Conservation (phyloP, 1,140 invertebrate genomes). For the Antheraea pernyi region DNA sequence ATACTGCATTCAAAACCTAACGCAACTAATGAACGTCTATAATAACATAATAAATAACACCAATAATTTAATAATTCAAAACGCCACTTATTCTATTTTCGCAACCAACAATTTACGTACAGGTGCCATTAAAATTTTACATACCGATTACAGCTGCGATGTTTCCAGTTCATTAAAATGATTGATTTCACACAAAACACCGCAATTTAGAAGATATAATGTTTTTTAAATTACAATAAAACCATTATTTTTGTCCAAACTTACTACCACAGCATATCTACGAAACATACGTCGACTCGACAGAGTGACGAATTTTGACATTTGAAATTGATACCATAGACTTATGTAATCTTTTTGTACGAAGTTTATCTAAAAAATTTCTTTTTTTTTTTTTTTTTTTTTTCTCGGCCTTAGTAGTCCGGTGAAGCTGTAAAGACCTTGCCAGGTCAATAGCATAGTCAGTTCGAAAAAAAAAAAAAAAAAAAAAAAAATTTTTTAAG, state of each 20-base stretch:
- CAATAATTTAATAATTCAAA: slow-evolving; percentile 36
- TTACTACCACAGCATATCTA: not conserved
- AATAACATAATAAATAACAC: slow-evolving; percentile 23
- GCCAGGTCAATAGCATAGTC: too few relatives aligned
- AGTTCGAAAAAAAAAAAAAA: too few relatives aligned
- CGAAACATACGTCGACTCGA: not conserved
- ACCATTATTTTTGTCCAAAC: not conserved
- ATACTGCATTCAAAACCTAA: not conserved
- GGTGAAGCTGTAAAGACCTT: too few relatives aligned
- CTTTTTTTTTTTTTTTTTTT: too few relatives aligned
- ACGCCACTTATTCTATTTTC: slow-evolving; percentile 53
- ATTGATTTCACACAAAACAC: not conserved
- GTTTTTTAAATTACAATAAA: not conserved
- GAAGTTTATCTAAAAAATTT: too few relatives aligned
- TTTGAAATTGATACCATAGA: not conserved
- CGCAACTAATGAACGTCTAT: not conserved
- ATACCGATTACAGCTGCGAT: not conserved
- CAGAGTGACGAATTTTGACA: slow-evolving; percentile 1
- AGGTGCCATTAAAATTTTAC: not conserved
- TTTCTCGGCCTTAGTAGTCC: too few relatives aligned
- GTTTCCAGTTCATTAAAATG: not conserved
- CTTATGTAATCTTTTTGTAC: too few relatives aligned
- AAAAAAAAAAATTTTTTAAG: too few relatives aligned
- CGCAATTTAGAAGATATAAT: not conserved
- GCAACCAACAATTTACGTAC: slow-evolving; percentile 27